phyloP scores from a whole-genome alignment of 2,888 invertebrate genomes.

The Metalampra italica region DNA sequence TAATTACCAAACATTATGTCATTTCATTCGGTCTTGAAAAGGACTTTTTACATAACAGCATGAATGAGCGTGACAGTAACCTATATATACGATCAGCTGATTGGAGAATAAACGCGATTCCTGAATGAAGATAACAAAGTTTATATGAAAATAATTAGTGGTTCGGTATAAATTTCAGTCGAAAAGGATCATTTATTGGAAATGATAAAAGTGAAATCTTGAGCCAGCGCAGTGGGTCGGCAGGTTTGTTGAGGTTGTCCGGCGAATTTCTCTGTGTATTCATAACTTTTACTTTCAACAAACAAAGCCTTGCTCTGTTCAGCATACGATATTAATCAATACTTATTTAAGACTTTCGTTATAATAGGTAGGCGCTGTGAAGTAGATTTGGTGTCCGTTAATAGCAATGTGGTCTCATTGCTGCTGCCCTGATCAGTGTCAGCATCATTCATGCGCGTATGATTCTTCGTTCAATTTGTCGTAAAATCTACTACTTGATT shows the following conservation, averaged over 20 bases:
- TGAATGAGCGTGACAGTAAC: conserved; percentile 36
- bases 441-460: too few species aligned
- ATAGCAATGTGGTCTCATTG: too few species aligned
- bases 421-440: too few species aligned
- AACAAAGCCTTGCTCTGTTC: conserved; percentile 36
- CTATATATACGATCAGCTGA: conserved; percentile 46
- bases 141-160: conserved; percentile 10
- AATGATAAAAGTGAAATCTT: conserved; percentile 73
- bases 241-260: conserved; percentile 65
- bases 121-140: conserved; percentile 12
- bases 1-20: conserved; percentile 13
- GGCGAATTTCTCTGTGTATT: conserved; percentile 62
- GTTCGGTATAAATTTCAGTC: conserved; percentile 11
- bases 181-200: conserved; percentile 41
- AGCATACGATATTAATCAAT: background rate
- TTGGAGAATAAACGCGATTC: conserved; percentile 13
- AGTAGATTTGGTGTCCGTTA: too few species aligned
- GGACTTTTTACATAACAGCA: conserved; percentile 52
- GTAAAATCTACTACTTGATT: too few species aligned
- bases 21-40: conserved; percentile 24
- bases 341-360: background rate
- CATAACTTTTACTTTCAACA: conserved; percentile 68
- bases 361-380: too few species aligned
- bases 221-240: conserved; percentile 51
- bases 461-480: too few species aligned